Evolutionary conservation across 2,888 invertebrate species (phyloP).

Genomic region (Coleophora flavipennella): DNA sequence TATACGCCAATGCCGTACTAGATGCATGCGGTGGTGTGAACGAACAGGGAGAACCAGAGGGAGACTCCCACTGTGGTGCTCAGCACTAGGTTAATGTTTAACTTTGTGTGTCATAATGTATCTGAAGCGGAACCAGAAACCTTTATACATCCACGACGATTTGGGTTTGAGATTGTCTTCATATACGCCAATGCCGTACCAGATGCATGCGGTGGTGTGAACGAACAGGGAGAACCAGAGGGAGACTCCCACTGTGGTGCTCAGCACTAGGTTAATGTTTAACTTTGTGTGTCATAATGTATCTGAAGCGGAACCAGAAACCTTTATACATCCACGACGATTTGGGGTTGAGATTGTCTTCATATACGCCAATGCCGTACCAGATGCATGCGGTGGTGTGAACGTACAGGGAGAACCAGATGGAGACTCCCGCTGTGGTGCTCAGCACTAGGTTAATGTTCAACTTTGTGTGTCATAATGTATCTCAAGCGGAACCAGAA

Average conservation of each 20-base stretch:
- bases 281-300: too few species aligned
- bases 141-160: too few species aligned
- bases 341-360: constrained; percentile 10
- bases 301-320: constrained; percentile 7
- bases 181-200: constrained; percentile 1
- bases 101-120: too few species aligned
- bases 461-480: too few species aligned
- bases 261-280: not conserved
- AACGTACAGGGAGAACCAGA: constrained; percentile 7
- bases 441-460: not conserved
- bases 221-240: constrained; percentile 8
- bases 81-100: not conserved
- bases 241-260: not conserved
- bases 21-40: constrained; percentile 1
- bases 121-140: too few species aligned
- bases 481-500: not conserved
- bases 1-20: not conserved
- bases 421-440: not conserved
- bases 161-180: constrained; percentile 1
- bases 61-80: not conserved
- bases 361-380: constrained; percentile 1
- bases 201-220: constrained; percentile 4
- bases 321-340: constrained; percentile 44
- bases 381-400: constrained; percentile 5
- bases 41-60: constrained; percentile 4